A percentile compares a stretch with the other conserved stretches of the same genome.
Conservation (phyloP, 2,113 vertebrate species). For the Sander vitreus region DNA sequence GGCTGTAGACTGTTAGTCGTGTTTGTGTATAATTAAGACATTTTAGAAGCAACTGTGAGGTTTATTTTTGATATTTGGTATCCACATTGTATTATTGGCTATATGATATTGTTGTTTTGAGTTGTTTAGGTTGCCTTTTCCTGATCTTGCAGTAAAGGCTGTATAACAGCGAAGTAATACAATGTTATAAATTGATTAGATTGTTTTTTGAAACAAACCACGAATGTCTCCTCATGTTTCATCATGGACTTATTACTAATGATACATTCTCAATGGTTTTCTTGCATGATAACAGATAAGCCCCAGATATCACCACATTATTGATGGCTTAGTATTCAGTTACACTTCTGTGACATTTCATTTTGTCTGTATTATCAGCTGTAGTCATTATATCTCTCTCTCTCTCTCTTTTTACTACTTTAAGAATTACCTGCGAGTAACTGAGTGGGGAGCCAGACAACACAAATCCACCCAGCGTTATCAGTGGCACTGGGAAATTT, state of each 20-base stretch:
- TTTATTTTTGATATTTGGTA: neutral
- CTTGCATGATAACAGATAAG: neutral
- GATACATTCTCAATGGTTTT: neutral
- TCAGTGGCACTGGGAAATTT: constrained; percentile 43
- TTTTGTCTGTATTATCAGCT: constrained; percentile 8
- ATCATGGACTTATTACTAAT: neutral
- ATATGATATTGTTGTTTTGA: neutral
- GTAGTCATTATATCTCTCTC: neutral
- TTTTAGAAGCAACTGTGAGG: neutral
- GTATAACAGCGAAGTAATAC: neutral
- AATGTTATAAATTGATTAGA: neutral
- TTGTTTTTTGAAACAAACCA: neutral
- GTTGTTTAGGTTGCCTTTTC: neutral
- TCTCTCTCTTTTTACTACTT: neutral
- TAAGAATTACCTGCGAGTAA: constrained; percentile 15
- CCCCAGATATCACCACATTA: neutral
- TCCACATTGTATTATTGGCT: neutral
- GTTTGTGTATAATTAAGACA: too few relatives aligned
- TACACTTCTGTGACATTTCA: constrained; percentile 28
- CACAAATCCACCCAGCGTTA: constrained; percentile 42
- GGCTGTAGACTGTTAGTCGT: neutral
- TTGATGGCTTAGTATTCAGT: constrained; percentile 15
- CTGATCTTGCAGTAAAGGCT: neutral
- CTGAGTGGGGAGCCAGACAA: constrained; percentile 15
- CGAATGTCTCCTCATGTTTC: neutral